Percentiles rank a stretch among this genome's conserved stretches.
phyloP scores from a whole-genome alignment of 2,888 invertebrate species.

The Lydus trimaculatus region DNA sequence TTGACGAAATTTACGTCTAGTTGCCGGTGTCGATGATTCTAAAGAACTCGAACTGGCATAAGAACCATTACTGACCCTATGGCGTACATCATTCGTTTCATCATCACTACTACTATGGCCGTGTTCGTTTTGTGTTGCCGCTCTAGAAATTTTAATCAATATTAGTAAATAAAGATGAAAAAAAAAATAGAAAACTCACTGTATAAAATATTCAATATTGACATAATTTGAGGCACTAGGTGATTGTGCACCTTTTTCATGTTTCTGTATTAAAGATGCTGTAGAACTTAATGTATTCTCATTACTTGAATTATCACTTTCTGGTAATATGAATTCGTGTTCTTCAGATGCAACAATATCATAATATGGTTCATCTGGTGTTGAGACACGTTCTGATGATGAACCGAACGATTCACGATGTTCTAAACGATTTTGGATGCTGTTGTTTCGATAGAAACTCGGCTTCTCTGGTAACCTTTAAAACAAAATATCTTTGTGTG shows the following conservation, averaged over 20 bases:
- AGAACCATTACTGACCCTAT: constrained; percentile 57
- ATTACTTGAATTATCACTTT: constrained; percentile 68
- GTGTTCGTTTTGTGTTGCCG: constrained; percentile 49
- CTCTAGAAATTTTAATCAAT: constrained; percentile 34
- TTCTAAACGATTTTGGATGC: constrained; percentile 52
- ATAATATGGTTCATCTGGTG: constrained; percentile 74
- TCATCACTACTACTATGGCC: constrained; percentile 59
- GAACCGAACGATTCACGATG: constrained; percentile 59
- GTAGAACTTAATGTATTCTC: constrained; percentile 70
- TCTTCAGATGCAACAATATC: constrained; percentile 74
- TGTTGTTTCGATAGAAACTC: constrained; percentile 53
- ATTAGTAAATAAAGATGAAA: background rate
- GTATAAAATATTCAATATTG: constrained; percentile 91
- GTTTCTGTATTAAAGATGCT: constrained; percentile 63
- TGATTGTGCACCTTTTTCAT: constrained; percentile 71
- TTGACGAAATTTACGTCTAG: constrained; percentile 56
- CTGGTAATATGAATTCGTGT: constrained; percentile 47
- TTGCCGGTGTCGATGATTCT: constrained; percentile 63
- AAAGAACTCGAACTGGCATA: constrained; percentile 62
- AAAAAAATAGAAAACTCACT: constrained; percentile 64
- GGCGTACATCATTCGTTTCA: constrained; percentile 57
- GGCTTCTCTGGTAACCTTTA: constrained; percentile 49
- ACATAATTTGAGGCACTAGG: constrained; percentile 89
- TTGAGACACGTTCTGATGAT: constrained; percentile 66
- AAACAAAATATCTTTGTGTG: too few relatives aligned